Percentiles rank a stretch among this genome's conserved stretches.
phyloP scores from a whole-genome alignment of 2,113 vertebrate species.

The Typhlomys cinereus region DNA sequence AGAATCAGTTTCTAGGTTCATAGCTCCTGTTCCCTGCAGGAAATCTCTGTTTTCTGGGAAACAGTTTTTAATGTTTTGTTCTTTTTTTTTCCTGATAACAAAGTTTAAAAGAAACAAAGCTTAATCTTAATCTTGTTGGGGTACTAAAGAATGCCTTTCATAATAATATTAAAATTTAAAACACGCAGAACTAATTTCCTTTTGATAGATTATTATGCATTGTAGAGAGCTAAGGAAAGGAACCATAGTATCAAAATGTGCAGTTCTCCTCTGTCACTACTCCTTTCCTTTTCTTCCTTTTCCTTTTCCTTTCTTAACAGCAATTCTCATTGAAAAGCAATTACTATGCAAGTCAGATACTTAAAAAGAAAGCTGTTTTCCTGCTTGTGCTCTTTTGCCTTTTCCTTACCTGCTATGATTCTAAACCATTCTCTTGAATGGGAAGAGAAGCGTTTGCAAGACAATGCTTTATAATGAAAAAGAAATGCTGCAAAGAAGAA shows the following conservation, averaged over 20 bases:
- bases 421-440: neutral
- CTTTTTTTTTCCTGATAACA: neutral
- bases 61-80: neutral
- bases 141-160: neutral
- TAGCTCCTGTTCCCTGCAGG: neutral
- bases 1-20: neutral
- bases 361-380: neutral
- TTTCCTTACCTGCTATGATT: neutral
- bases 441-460: neutral
- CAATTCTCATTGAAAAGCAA: slow-evolving; percentile 23
- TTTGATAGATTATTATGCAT: neutral
- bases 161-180: slow-evolving; percentile 1
- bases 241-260: neutral
- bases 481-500: neutral
- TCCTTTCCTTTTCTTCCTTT: neutral
- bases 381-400: neutral
- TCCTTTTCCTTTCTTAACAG: neutral
- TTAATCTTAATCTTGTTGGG: neutral
- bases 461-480: neutral
- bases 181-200: neutral
- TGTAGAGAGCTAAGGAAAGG: slow-evolving; percentile 6
- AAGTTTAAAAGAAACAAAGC: neutral
- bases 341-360: neutral
- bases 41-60: slow-evolving; percentile 24
- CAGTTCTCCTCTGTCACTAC: neutral